Base-by-base conservation (phyloP, 2,888 invertebrate genomes). In the Celastrina argiolus region DNA sequence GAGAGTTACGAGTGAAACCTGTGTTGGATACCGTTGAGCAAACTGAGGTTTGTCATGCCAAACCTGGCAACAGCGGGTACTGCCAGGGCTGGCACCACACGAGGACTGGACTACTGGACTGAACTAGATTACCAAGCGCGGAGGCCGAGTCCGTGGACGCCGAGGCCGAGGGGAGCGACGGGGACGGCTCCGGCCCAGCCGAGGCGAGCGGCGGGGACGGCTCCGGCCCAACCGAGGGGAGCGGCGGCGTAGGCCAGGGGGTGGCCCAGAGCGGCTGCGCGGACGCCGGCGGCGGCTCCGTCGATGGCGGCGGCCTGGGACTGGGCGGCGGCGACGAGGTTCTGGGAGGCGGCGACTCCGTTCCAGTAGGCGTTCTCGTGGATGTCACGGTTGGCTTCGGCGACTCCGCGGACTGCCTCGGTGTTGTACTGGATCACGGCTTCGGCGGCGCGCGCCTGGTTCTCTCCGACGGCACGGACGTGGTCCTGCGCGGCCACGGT, bases 1-100 rank as follows among this genome's bases (percentile, higher is more conserved):
- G 90, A 91, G 90, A 91, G 89, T 91, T 90, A 89, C 88, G 79
- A 80, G 78, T 87, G 87, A 89, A 87, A 88, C 87, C 88, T 81
- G 85, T 80, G 75, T 76, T 68, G 69, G 74, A 70, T 73, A 75
- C 74, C 76, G 73, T 82, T 82, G 81, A 83, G 83, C 83, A 78
- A 80, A 78, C 82, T 76, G 76, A 64, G 64, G 45, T 28, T 41
- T 68, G 68, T 61, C 65, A 65, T 66, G 64, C 71, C 67, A 65
- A 56, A 58, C 56, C 69, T 69, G 69, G 64, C 45, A 61, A 58
- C 45, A 67, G 14, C n/a, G 31, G 14, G 14, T 45, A 2, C 34
- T 61, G 68, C 67, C 69, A 70, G 66, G 39, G 51, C 56, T 69
- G 67, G 65, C 58, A 56, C 31, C 45, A 63, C 39, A 28, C n/a